phyloP scores from a whole-genome alignment of 2,113 vertebrate species.

The Tamias sibiricus region DNA sequence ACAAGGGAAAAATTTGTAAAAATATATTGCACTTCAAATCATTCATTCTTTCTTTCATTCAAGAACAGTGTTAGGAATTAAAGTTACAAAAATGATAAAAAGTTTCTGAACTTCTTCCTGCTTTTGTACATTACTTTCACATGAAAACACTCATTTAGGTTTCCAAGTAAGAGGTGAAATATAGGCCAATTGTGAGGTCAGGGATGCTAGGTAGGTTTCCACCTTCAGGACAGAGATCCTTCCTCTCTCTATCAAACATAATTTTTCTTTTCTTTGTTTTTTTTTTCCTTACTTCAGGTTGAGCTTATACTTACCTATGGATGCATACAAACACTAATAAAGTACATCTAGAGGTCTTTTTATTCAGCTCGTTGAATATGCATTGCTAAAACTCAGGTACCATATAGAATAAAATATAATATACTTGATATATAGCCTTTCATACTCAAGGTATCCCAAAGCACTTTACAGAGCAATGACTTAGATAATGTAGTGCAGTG shows the following conservation, averaged over 20 bases:
- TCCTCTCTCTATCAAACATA: background rate
- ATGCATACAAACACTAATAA: conserved; percentile 64
- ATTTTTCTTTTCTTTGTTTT: background rate
- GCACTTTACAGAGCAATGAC: conserved; percentile 81
- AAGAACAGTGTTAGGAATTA: background rate
- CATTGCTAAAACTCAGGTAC: conserved; percentile 76
- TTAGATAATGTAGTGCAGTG: conserved; percentile 83
- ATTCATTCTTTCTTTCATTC: conserved; percentile 15
- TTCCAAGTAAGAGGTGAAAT: conserved; percentile 10
- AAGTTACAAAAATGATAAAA: background rate
- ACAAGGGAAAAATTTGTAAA: background rate
- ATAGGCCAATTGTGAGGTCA: background rate
- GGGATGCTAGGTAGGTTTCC: background rate
- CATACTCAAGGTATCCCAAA: conserved; percentile 83
- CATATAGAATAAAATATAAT: conserved; percentile 78
- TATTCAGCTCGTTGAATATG: conserved; percentile 82
- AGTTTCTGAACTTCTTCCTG: background rate
- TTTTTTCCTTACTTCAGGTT: background rate
- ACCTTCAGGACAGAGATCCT: background rate
- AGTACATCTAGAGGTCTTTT: conserved; percentile 66
- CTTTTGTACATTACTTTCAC: background rate
- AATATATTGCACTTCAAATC: background rate
- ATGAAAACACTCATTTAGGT: background rate
- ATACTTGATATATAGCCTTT: conserved; percentile 83
- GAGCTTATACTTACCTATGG: background rate